Base-by-base conservation (phyloP, 2,113 vertebrate genomes). In the Catharus fuscescens region DNA sequence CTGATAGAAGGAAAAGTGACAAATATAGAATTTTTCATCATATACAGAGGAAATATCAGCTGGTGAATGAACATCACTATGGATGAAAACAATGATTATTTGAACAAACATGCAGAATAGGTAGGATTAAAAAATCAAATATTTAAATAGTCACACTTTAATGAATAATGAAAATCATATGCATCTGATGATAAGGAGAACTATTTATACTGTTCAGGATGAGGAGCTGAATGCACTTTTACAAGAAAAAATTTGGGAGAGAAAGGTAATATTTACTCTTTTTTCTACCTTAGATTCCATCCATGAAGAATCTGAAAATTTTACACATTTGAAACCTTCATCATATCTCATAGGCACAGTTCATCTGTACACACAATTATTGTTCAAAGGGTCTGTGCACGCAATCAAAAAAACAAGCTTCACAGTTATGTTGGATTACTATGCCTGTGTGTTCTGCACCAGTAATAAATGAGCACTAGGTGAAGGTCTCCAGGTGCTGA, bases 361-460 rank as follows among this genome's bases (percentile, higher is more conserved):
- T 65, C 29, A n/a, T 42, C 23, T 79, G 92, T n/a, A n/a, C 23
- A 36, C 19, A 38, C 2, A 3, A 1, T 53, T 19, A 50, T 76
- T 62, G 28, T 69, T 56, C 26, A 52, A 54, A 56, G 34, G 9
- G 11, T 38, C 45, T 69, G 21, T 36, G 16, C 24, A 62, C 2
- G 5, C 10, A 56, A 4, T n/a, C 32, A 45, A 52, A 14, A 6
- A 36, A 29, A 40, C 40, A 36, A 52, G 17, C 28, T 38, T 76
- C 47, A 44, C 5, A 62, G 21, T 19, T 62, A 34, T 29, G 9
- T 56, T 82, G 50, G 8, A 79, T 78, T 79, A 13, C 14, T 60
- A 4, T 34, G 13, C 9, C n/a, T 53, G 2, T 20, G 20, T 47
- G 31, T 23, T 52, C 36, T 66, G 11, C n/a, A 29, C 0, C 0